These are phyloP conservation scores for Epinephelus fuscoguttatus DNA, from an alignment of 2,113 vertebrate species.

Conservation along the genomic window DNA sequence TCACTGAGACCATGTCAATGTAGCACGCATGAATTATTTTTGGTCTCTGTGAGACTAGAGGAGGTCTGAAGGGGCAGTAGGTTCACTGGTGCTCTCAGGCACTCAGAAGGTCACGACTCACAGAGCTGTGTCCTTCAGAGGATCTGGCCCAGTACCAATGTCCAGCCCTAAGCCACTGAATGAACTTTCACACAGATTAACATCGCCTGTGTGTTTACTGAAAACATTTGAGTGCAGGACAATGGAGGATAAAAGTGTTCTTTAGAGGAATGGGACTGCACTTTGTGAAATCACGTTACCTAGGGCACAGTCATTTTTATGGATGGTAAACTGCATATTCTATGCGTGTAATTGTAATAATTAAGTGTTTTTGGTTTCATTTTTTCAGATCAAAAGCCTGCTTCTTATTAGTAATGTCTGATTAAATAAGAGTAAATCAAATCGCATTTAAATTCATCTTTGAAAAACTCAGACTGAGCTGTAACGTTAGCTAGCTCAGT, in stretches of 20 bases:
- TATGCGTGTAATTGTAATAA: too few species aligned
- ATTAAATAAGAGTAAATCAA: background rate
- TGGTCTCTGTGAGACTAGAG: background rate
- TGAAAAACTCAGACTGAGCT: too few species aligned
- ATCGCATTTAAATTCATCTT: too few species aligned
- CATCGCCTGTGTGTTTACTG: background rate
- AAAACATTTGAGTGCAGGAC: background rate
- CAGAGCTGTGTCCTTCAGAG: slow-evolving; percentile 8
- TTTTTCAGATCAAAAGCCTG: background rate
- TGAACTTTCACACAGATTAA: slow-evolving; percentile 22
- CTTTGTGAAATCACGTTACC: background rate
- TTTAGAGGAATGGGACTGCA: background rate
- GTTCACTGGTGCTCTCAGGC: slow-evolving; percentile 26
- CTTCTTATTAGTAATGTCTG: background rate
- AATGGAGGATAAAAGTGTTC: background rate
- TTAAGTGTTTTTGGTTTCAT: background rate
- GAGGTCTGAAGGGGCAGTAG: background rate
- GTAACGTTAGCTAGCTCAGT: too few species aligned
- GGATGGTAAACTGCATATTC: background rate
- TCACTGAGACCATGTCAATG: background rate
- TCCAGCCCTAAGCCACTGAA: slow-evolving; percentile 10
- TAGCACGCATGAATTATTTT: background rate
- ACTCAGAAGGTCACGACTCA: background rate
- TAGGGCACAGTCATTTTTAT: background rate
- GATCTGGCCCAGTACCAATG: slow-evolving; percentile 6